Evolutionary conservation across 2,113 vertebrate species (phyloP).

Genomic region (Helogale parvula): DNA sequence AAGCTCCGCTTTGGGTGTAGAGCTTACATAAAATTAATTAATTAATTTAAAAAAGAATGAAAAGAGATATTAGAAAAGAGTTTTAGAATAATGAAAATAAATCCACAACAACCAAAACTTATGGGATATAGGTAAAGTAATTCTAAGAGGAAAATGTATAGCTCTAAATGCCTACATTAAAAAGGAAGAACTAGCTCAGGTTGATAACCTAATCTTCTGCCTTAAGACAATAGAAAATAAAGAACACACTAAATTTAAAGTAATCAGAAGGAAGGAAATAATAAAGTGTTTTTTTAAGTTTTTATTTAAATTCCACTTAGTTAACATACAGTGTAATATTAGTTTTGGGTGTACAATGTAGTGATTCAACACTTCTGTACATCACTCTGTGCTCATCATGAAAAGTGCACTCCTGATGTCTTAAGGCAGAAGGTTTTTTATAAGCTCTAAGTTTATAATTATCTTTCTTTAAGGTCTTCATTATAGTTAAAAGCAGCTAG

Average conservation of each 20-base stretch:
- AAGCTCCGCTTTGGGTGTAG: neutral
- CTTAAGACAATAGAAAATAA: neutral
- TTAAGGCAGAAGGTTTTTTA: no score
- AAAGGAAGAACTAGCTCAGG: neutral
- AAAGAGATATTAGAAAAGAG: neutral
- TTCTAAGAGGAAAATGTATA: neutral
- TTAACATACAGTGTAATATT: neutral
- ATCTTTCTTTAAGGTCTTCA: neutral
- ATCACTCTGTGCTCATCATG: neutral
- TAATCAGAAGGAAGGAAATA: neutral
- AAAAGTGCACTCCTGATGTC: neutral
- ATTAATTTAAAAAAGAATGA: neutral
- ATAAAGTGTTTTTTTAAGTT: neutral
- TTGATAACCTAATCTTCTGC: neutral
- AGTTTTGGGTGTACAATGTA: neutral
- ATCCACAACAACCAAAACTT: neutral
- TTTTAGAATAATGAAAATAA: neutral
- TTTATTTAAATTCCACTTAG: neutral
- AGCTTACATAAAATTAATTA: neutral
- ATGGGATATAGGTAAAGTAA: neutral
- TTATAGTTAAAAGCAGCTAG: neutral
- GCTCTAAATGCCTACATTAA: neutral
- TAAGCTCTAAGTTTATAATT: neutral
- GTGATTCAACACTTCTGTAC: neutral
- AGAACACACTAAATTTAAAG: neutral